Base-by-base conservation (phyloP, 2,888 invertebrate species). In the Euzetes globulus region DNA sequence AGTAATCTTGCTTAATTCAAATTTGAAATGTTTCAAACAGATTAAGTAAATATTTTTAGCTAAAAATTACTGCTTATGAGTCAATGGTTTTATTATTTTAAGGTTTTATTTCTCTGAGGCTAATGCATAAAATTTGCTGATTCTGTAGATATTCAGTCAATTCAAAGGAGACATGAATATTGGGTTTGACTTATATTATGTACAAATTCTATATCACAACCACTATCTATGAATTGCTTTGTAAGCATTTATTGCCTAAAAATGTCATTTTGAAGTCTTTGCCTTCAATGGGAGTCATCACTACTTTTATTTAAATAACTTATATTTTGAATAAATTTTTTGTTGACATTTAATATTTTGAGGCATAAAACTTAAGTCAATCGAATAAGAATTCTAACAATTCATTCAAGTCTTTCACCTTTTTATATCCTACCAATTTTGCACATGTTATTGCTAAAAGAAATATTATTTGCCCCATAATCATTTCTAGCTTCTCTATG, bases 81-180 rank as follows among this genome's bases (percentile, higher is more conserved):
- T 41, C 41, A 41, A 41, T 41, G 41, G 27, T 63, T 29, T 63
- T 29, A 33, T 63, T 33, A 33, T 33, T 33, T 37, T 63, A 17
- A 37, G 63, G 25, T 33, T 33, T 58, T n/a, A 27, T 27, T 2
- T 19, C 25, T 11, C 33, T 11, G 17, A 63, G 33, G 33, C 25
- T 63, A 63, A 63, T 63, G 63, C 33, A 33, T 19, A 33, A 29
- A 63, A 63, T 63, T 11, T 33, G 33, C 63, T 63, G 63, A 33
- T 17, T 63, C 19, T 33, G 63, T 27, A 22, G 63, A 63, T 33
- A 33, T 63, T 63, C 19, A 63, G 33, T 63, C 1, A 15, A 63
- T 29, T 25, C 60, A 41, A 5, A 11, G 3, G n/a, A 22, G 13
- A 55, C 7, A 22, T 6, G 4, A 5, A n/a, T 6, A 19, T 50